A percentile compares a stretch with the other conserved stretches of the same genome.
phyloP scores from a whole-genome alignment of 2,797 vertebrate genomes.

The Paedocypris micromegethes region DNA sequence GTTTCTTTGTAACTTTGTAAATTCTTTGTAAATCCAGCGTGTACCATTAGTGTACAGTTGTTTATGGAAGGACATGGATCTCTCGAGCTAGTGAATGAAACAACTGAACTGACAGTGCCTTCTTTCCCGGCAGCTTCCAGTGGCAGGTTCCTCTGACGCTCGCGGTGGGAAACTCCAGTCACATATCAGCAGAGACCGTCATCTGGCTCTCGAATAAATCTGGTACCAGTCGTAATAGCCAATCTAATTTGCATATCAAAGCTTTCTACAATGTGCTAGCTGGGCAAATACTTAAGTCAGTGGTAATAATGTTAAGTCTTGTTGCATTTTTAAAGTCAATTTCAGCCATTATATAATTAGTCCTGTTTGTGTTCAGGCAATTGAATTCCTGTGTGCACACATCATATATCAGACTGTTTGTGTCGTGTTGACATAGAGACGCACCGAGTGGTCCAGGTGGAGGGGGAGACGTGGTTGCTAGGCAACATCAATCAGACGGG shows the following conservation, averaged over 20 bases:
- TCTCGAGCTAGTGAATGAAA: too few species aligned
- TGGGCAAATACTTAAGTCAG: too few species aligned
- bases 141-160: constrained; percentile 95
- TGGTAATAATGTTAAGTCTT: neutral
- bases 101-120: constrained; percentile 20
- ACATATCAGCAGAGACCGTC: constrained; percentile 81
- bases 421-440: constrained; percentile 66
- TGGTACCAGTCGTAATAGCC: constrained; percentile 67
- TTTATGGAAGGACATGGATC: too few species aligned
- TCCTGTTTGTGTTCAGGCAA: neutral
- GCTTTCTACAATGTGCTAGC: neutral
- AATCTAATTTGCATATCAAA: neutral
- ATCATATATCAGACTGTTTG: neutral
- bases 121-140: constrained; percentile 80
- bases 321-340: neutral
- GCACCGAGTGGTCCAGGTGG: constrained; percentile 76
- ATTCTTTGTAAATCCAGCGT: too few species aligned
- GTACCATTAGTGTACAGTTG: too few species aligned
- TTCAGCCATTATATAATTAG: constrained; percentile 1
- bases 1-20: too few species aligned
- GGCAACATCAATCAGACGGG: constrained; percentile 98
- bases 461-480: constrained; percentile 83
- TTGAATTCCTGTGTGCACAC: too few species aligned
- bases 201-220: constrained; percentile 96
- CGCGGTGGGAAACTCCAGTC: constrained; percentile 84